phyloP scores from a whole-genome alignment of 2,888 invertebrate genomes.

The Pachliopta kotzebuea region DNA sequence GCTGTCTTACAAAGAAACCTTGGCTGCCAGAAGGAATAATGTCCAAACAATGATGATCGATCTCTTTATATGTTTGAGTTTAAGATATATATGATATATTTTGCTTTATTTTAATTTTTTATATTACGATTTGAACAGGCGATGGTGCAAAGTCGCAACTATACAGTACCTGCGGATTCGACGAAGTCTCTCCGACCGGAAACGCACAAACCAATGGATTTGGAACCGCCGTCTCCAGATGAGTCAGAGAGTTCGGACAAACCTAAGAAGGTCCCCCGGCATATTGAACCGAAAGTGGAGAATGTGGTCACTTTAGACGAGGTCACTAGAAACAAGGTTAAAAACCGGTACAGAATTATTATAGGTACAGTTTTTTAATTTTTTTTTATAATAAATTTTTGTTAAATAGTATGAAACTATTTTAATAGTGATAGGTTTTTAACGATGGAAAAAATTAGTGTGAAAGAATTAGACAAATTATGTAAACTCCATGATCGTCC shows the following conservation, averaged over 20 bases:
- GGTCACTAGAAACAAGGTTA: constrained; percentile 75
- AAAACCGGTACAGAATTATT: constrained; percentile 75
- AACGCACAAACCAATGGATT: constrained; percentile 32
- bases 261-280: constrained; percentile 57
- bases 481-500: too few species aligned
- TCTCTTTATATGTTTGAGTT: too few species aligned
- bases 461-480: too few species aligned
- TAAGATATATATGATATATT: too few species aligned
- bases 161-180: constrained; percentile 62
- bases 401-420: background rate
- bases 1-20: too few species aligned
- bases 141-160: constrained; percentile 63
- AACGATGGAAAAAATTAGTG: too few species aligned
- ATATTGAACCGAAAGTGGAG: constrained; percentile 61
- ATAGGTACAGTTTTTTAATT: constrained; percentile 49
- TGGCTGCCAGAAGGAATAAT: too few species aligned
- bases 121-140: constrained; percentile 44
- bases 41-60: too few species aligned
- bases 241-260: constrained; percentile 31
- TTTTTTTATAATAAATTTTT: background rate
- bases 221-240: constrained; percentile 29
- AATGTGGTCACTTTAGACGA: constrained; percentile 71
- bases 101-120: background rate
- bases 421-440: too few species aligned
- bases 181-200: constrained; percentile 58